phyloP scores from a whole-genome alignment of 2,888 invertebrate genomes.

The Drosophila mulleri region DNA sequence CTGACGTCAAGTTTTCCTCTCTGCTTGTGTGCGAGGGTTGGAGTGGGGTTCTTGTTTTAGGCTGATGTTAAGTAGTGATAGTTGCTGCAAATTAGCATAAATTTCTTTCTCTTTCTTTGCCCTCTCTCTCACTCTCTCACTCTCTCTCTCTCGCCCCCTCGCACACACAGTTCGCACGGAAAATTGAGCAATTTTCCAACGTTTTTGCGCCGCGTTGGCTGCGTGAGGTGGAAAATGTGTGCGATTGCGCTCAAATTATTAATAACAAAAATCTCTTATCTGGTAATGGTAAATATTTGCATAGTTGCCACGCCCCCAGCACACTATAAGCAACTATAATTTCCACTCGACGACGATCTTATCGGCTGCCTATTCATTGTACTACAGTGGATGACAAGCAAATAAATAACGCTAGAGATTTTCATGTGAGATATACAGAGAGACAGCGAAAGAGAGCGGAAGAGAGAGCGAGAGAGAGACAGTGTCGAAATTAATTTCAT shows the following conservation, averaged over 20 bases:
- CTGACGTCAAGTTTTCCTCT: slow-evolving; percentile 49
- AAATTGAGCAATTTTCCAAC: slow-evolving; percentile 80
- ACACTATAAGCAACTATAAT: background rate
- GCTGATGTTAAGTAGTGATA: slow-evolving; percentile 70
- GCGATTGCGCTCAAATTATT: slow-evolving; percentile 47
- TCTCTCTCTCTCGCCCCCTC: background rate
- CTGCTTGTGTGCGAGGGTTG: too few relatives aligned
- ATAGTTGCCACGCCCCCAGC: slow-evolving; percentile 3
- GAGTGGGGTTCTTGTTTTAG: slow-evolving; percentile 11
- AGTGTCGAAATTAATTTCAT: slow-evolving; percentile 45
- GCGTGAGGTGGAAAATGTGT: slow-evolving; percentile 40
- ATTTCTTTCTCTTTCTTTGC: slow-evolving; percentile 54
- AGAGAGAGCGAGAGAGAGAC: background rate
- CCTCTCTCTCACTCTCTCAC: slow-evolving; percentile 42
- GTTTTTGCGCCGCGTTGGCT: slow-evolving; percentile 45
- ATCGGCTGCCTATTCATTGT: slow-evolving; percentile 36
- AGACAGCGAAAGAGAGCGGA: background rate
- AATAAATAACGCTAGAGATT: slow-evolving; percentile 27
- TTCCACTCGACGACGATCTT: slow-evolving; percentile 40
- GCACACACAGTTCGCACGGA: slow-evolving; percentile 54
- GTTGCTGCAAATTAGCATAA: slow-evolving; percentile 76
- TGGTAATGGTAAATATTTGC: slow-evolving; percentile 50
- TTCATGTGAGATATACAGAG: background rate
- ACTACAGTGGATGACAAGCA: slow-evolving; percentile 50
- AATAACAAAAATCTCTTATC: slow-evolving; percentile 60